A percentile compares a stretch with the other conserved stretches of the same genome.
Conservation (phyloP, 92 coral and sea anemone species). For the Phenganax marumi region DNA sequence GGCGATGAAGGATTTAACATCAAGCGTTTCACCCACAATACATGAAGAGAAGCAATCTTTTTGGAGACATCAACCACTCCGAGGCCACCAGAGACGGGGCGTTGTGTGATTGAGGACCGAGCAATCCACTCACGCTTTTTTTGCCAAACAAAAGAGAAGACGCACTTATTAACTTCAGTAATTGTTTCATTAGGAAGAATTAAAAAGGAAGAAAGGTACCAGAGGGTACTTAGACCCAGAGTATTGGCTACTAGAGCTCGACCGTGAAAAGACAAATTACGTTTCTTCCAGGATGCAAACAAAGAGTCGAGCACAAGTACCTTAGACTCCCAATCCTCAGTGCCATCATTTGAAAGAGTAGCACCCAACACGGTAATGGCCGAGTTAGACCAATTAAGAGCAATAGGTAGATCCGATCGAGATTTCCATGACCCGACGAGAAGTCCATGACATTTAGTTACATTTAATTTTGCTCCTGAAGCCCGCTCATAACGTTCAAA, state of each 20-base stretch:
- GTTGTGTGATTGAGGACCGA: not conserved
- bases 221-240: slow-evolving; percentile 25
- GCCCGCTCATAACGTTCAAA: not conserved
- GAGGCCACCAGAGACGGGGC: not conserved
- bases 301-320: not conserved
- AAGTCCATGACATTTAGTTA: slow-evolving; percentile 9
- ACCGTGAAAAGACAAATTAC: slow-evolving; percentile 11
- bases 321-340: slow-evolving; percentile 14
- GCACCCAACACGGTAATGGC: slow-evolving; percentile 28
- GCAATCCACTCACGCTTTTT: slow-evolving; percentile 10
- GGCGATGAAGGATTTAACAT: too few relatives aligned
- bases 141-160: slow-evolving; percentile 30
- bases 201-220: slow-evolving; percentile 39
- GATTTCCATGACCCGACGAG: slow-evolving; percentile 7
- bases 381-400: not conserved
- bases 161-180: not conserved
- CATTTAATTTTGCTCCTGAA: slow-evolving; percentile 23
- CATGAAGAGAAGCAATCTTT: not conserved
- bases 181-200: not conserved
- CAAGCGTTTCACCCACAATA: too few relatives aligned
- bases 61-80: slow-evolving; percentile 1
- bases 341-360: not conserved
- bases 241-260: slow-evolving; percentile 24
- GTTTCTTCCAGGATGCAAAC: slow-evolving; percentile 24
- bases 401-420: not conserved